Evolutionary conservation across 2,888 invertebrate species (phyloP).

Genomic region (Netelia virgata): DNA sequence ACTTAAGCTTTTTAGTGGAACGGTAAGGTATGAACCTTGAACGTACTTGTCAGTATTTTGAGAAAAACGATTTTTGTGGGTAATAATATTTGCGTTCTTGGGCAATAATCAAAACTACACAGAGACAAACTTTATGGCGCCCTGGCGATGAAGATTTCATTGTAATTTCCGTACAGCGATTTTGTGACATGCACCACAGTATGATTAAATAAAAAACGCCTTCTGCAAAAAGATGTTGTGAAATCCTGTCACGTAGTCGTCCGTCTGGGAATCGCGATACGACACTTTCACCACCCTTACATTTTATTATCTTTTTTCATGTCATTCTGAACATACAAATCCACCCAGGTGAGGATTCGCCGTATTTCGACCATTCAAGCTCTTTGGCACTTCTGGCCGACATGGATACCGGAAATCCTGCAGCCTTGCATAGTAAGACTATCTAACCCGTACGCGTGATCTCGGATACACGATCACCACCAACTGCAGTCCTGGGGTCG

Average conservation of each 20-base stretch:
- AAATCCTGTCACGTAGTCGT: not conserved
- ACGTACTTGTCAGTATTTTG: too few relatives aligned
- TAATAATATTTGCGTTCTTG: too few relatives aligned
- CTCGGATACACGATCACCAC: constrained; percentile 11
- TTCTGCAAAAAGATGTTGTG: not conserved
- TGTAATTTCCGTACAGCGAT: not conserved
- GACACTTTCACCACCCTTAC: not conserved
- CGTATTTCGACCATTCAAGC: constrained; percentile 21
- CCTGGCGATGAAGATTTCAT: too few relatives aligned
- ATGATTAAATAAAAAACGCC: not conserved
- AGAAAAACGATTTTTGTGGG: too few relatives aligned
- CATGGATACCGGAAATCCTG: constrained; percentile 50
- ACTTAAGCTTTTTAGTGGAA: too few relatives aligned
- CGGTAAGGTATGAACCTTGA: too few relatives aligned
- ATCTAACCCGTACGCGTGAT: constrained; percentile 6
- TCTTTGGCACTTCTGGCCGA: constrained; percentile 47
- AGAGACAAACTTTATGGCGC: too few relatives aligned
- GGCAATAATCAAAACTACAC: too few relatives aligned
- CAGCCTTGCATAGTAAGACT: constrained; percentile 75
- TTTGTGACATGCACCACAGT: not conserved
- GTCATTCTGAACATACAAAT: constrained; percentile 15
- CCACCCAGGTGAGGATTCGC: not conserved
- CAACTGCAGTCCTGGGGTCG: constrained; percentile 3
- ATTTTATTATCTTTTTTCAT: constrained; percentile 7
- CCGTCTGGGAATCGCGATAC: not conserved